A percentile compares a stretch with the other conserved stretches of the same genome.
Evolutionary conservation across 2,113 vertebrate species (phyloP).

Genomic region (Falco punctatus): DNA sequence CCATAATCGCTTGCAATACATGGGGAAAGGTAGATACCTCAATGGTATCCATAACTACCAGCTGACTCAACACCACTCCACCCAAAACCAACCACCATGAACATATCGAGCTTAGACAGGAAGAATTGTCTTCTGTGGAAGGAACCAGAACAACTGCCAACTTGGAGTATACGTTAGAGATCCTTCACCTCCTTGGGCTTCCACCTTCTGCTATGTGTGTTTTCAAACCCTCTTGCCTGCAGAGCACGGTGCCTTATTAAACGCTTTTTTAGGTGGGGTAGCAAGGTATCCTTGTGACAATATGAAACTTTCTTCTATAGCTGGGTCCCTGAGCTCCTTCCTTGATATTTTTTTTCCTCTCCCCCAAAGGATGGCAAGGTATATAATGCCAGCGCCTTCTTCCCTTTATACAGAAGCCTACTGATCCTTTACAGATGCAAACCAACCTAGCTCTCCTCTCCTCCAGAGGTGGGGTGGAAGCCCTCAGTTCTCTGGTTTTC

Average conservation of each 20-base stretch:
- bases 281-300: background rate
- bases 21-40: slow-evolving; percentile 35
- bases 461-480: background rate
- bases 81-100: slow-evolving; percentile 17
- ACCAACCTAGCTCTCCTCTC: background rate
- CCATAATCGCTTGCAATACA: slow-evolving; percentile 6
- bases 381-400: background rate
- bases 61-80: slow-evolving; percentile 7
- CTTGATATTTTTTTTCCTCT: background rate
- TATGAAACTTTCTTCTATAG: background rate
- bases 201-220: background rate
- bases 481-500: background rate
- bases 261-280: background rate
- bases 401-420: background rate
- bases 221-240: background rate
- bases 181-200: background rate
- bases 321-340: background rate
- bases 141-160: background rate
- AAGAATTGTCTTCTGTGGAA: slow-evolving; percentile 6
- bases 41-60: slow-evolving; percentile 32
- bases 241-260: background rate
- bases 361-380: background rate
- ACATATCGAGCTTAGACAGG: background rate
- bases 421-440: background rate
- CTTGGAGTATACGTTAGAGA: background rate